Evolutionary conservation across 2,113 vertebrate species (phyloP).

Genomic region (Sylvietta virens): DNA sequence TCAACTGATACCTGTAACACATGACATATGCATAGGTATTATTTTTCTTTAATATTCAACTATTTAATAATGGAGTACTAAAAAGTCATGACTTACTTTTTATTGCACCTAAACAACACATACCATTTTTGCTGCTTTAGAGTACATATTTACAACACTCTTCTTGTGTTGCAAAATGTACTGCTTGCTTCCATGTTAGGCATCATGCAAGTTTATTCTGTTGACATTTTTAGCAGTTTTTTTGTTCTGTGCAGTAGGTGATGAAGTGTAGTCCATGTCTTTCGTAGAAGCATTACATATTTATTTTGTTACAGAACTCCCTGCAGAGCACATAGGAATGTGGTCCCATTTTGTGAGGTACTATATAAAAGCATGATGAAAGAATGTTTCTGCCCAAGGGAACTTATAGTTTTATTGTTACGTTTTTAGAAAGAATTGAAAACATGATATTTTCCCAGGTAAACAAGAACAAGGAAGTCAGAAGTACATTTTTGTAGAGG

Average conservation of each 20-base stretch:
- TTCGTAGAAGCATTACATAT: slow-evolving; percentile 10
- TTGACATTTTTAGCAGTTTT: background rate
- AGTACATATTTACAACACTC: background rate
- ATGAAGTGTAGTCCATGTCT: background rate
- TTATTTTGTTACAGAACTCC: background rate
- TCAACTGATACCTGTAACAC: background rate
- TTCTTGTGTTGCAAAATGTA: background rate
- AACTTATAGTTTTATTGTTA: background rate
- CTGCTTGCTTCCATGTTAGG: background rate
- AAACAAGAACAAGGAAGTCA: background rate
- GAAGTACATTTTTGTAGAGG: background rate
- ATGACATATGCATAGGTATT: background rate
- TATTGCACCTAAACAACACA: background rate
- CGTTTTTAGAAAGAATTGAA: background rate
- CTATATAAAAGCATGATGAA: background rate
- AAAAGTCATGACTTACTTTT: background rate
- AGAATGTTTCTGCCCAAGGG: background rate
- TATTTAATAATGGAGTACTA: background rate
- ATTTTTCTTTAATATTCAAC: background rate
- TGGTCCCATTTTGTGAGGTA: background rate
- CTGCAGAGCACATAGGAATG: background rate
- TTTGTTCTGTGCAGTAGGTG: background rate
- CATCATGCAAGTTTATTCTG: background rate
- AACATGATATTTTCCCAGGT: background rate
- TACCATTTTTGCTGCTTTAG: background rate